Evolutionary conservation across 2,113 vertebrate species (phyloP), one percentile per base, ranked within the genome.

Genomic region (Salminus brasiliensis): DNA sequence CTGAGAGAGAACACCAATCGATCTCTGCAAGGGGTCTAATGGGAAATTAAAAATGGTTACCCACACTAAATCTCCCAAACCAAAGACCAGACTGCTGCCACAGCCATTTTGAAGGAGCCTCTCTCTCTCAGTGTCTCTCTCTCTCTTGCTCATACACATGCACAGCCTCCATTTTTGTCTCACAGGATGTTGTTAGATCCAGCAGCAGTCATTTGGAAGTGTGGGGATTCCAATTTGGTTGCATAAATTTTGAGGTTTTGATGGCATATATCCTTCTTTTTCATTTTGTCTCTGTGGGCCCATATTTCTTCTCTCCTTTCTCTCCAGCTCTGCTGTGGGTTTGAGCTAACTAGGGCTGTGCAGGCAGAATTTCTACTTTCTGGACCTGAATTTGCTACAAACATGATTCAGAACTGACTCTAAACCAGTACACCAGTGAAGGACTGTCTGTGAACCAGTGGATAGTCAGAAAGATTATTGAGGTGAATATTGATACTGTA

Each of bases 31-130:
- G 85, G 83, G 71, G 88, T 88, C 91, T 91, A 84, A 92, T 91
- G 91, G 91, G 91, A 93, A 93, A 93, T 93, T 90, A 93, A 93
- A 91, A 92, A 89, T 88, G 87, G 88, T 89, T 92, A 93, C 91
- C 87, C 84, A 87, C 83, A 83, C 86, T 85, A 89, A 89, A 89
- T 91, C 88, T 86, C 43, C 84, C 85, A 86, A 87, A 88, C 87
- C 84, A 86, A 89, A 92, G 87, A 65, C 45, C 82, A 83, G 83
- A 88, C 67, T 81, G 84, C 82, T 84, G 83, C 85, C 81, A 81
- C 82, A 74, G 87, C 78, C 83, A 78, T 87, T 84, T 80, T 32
- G 59, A 74, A 81, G 21, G 2, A 81, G 83, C 62, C 55, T 65
- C 25, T 8, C 29, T 43, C n/a, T 32, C n/a, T 41, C 30, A n/a